Evolutionary conservation across 2,888 invertebrate genomes (phyloP), one percentile per base, ranked within the genome.

Genomic region (Zygaena filipendulae): DNA sequence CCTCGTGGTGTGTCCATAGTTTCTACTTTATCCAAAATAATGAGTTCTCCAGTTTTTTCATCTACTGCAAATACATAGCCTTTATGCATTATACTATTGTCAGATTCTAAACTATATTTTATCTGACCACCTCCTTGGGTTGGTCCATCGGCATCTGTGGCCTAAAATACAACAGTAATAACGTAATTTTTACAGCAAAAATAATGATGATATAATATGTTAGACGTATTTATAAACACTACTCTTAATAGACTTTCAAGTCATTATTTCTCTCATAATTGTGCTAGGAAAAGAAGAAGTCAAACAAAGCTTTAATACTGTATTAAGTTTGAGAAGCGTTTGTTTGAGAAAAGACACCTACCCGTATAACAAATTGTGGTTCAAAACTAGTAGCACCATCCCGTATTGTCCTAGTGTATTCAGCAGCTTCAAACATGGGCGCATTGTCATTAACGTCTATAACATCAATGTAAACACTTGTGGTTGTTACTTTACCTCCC

Each of bases 371-470:
- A 44, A 93, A 83, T 35, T 91, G 90, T 0, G 93, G 91, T 40
- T 91, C 88, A 54, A 94, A 92, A 40, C 82, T 84, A 0, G 82
- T 82, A 0, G 88, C 87, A 1, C 87, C 89, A 54, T 94, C 92
- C 32, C 89, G 80, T 4, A 94, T 86, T 0, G 88, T 90, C 30
- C 91, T 77, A 12, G 85, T 84, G 44, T 91, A 91, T 40, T 91
- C 89, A 0, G 67, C 47, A 13, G 82, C 80, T 47, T 89, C 88
- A 52, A 91, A 92, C 2, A 81, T 50, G 0, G 92, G 92, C 13
- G 84, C 72, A 44, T 92, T 91, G 47, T 92, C 92, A 44, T 92
- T 92, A 0, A 90, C 83, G 47, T 92, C 92, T 3, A 85, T 52
- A 0, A 92, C 79, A 39, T 88, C 87, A 8, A 92, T 81, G 26